These are phyloP conservation scores for Dexiosoma caninum DNA, from an alignment of 2,888 invertebrate species.

Conservation along the genomic window DNA sequence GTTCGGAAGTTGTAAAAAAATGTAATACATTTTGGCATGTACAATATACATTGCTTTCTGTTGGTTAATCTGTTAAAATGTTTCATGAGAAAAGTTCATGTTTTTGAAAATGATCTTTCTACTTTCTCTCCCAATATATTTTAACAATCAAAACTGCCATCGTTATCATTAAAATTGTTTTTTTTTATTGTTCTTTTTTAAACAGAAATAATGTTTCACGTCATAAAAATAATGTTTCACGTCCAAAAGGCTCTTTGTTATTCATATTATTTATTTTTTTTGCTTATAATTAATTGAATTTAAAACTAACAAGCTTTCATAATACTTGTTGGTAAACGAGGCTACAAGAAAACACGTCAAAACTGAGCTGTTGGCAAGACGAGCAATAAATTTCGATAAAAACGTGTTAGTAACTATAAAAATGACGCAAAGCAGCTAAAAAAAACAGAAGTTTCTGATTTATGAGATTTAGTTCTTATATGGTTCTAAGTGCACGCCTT, in stretches of 20 bases:
- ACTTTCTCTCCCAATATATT: slow-evolving; percentile 15
- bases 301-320: slow-evolving; percentile 21
- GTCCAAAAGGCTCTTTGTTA: slow-evolving; percentile 41
- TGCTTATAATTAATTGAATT: slow-evolving; percentile 46
- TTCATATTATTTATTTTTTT: slow-evolving; percentile 8
- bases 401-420: neutral
- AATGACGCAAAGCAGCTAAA: slow-evolving; percentile 4
- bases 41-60: too few species aligned
- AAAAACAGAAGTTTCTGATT: slow-evolving; percentile 23
- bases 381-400: slow-evolving; percentile 39
- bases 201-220: slow-evolving; percentile 18
- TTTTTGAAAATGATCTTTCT: neutral
- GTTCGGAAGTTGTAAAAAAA: too few species aligned
- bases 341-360: slow-evolving; percentile 12
- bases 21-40: too few species aligned
- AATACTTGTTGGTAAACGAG: slow-evolving; percentile 24
- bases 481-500: neutral
- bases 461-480: neutral
- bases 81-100: neutral
- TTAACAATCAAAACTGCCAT: slow-evolving; percentile 27
- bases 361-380: slow-evolving; percentile 14
- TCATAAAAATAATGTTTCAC: slow-evolving; percentile 31
- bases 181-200: too few species aligned
- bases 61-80: too few species aligned
- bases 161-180: slow-evolving; percentile 9